Base-by-base conservation (phyloP, 2,113 vertebrate genomes). In the Bubalus kerabau region DNA sequence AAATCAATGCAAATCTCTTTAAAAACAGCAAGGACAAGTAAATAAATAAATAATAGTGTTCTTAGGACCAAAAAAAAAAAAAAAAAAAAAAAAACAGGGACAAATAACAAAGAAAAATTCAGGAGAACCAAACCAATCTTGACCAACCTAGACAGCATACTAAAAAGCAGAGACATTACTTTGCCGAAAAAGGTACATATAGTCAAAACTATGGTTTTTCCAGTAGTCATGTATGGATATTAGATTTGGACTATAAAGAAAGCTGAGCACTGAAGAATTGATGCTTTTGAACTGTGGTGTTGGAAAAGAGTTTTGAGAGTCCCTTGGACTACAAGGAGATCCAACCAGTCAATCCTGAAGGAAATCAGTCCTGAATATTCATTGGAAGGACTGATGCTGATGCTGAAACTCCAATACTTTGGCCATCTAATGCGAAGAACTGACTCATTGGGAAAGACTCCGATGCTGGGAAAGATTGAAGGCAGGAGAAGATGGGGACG, bases 1-100 rank as follows among this genome's bases (percentile, higher is more conserved):
- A 86, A 86, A 92, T 64, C 56, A 87, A 36, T 82, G 62, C 43
- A 93, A 87, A 95, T 87, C 36, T 90, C 85, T 96, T 94, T 76
- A 26, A 94, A 97, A 87, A 83, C 48, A 96, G 82, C n/a, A 84
- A 36, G 30, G 8, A 19, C 10, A 64, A 76, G 12, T 43, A 76
- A 43, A 76, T 76, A 76, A 76, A 43, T 76, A 76, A 76, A 62
- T 30, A 62, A 62, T 62, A 62, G 59, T 30, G 5, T 62, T 62
- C 4, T 62, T 28, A 62, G 59, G 59, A 13, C 26, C 2, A 30
- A 30, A 62, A 62, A 57, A 57, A 23, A 57, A 21, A 28, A n/a
- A n/a, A 56, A 56, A 57, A 21, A 28, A 57, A 21, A 28, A 14
- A 30, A 13, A 60, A 5, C 32, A 54, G 48, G 32, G 26, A 11